A percentile compares a stretch with the other conserved stretches of the same genome.
Conservation (phyloP, 2,113 vertebrate genomes). For the Chloropsis cyanopogon region DNA sequence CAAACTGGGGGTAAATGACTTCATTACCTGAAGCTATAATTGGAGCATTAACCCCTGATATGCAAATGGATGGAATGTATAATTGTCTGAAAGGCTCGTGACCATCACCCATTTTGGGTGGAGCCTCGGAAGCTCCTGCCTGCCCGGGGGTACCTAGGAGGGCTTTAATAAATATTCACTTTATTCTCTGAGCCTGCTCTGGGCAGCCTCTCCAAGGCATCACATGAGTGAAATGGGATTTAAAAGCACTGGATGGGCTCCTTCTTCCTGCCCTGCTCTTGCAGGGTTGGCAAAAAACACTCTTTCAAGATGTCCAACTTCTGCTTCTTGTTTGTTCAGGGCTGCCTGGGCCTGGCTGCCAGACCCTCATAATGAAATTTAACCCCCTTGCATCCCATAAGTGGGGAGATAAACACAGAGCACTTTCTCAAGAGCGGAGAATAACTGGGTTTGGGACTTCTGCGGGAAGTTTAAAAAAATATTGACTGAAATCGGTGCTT, state of each 20-base stretch:
- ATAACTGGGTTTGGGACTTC: not conserved
- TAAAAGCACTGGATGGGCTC: not conserved
- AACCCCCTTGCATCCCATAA: fast-evolving
- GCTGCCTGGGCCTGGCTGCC: not conserved
- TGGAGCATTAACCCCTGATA: not conserved
- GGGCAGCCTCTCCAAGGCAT: not conserved
- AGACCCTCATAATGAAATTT: not conserved
- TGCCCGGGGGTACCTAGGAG: not conserved
- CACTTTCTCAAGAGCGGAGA: not conserved
- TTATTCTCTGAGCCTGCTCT: too few relatives aligned
- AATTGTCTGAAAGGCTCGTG: not conserved
- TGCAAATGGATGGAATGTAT: not conserved
- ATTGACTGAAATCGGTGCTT: not conserved
- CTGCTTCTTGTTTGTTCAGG: not conserved
- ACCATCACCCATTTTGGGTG: not conserved
- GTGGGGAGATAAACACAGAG: not conserved
- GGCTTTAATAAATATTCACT: not conserved
- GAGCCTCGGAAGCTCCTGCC: not conserved
- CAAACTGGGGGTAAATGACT: not conserved
- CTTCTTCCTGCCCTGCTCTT: not conserved
- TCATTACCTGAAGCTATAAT: not conserved
- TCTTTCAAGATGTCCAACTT: not conserved
- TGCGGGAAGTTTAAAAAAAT: not conserved
- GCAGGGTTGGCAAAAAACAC: not conserved
- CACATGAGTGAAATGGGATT: not conserved